Evolutionary conservation across 1,140 invertebrate species (phyloP), one percentile per base, ranked within the genome.

Genomic region (Drosophila saltans): DNA sequence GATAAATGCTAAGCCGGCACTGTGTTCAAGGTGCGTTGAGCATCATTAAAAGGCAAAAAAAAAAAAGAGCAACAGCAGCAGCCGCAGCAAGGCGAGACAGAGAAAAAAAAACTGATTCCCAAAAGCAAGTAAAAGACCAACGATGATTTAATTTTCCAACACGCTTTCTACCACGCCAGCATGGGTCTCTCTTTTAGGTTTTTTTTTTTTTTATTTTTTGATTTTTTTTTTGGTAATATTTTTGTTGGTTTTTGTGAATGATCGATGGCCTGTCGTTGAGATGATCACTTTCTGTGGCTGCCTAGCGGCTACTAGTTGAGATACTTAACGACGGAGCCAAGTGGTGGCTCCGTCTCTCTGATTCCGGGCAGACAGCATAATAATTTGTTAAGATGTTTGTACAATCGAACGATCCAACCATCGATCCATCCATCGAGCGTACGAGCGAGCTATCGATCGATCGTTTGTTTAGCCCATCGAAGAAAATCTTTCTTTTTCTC

Each of bases 71-170:
- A 59, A 61, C 61, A 72, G 33, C 33, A 36, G 33, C 33, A 36
- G 33, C 33, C 1, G 6, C 33, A 36, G 1, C 33, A 36, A 36
- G 33, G 33, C 6, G 56, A 33, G 33, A 41, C 48, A 24, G 60
- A 28, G 41, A 62, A n/a, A 78, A 24, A 21, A n/a, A 16, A 45
- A 45, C 66, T 24, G n/a, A 10, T 10, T 24, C 57, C 45, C 45
- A 52, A 52, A 52, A 52, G 3, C 45, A 57, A 64, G 43, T 74
- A 30, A 40, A 24, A 69, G 73, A 77, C 78, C 75, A 77, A 83
- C 82, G 88, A 91, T 91, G 88, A 91, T 91, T 88, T 91, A 91
- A 88, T 91, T 91, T 90, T 81, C 83, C 80, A 90, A 81, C 85
- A 89, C 85, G 85, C 85, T 91, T 90, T 90, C 83, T 91, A 80